Base-by-base conservation (phyloP, 2,888 invertebrate species). In the Lissonota sp. region DNA sequence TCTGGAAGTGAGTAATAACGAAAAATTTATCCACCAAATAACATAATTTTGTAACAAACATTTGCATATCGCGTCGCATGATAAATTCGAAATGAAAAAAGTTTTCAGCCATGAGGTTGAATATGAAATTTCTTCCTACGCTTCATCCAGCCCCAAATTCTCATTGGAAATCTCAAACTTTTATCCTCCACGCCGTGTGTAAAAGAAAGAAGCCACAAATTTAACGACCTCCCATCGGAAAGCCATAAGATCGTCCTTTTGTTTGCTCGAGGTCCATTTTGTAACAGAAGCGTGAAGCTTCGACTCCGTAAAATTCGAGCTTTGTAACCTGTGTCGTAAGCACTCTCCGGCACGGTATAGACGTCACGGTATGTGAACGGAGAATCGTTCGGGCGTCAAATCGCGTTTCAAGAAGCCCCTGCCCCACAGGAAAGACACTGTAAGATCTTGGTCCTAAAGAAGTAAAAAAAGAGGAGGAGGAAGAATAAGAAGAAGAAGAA, bases 1-100 rank as follows among this genome's bases (percentile, higher is more conserved):
- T 97, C 93, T 97, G 97, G 97, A 97, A 97, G 97, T 97, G 94
- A 97, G 97, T 96, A 93, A 44, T 6, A 12, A 8, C 7, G 2
- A 37, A 12, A 60, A 40, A 49, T 51, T 16, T 60, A 5, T 14
- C 6, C 12, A 14, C 53, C 14, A 14, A 53, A 53, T 6, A 12
- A 1, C 26, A 12, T 16, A 53, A 53, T 8, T 1, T 8, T 44
- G 44, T 8, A 44, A 44, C 7, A 53, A 6, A 12, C 2, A 14
- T 6, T 53, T 14, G 0, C 16, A 14, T 14, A 53, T 53, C 12
- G 6, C 53, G 6, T 4, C 26, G 16, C 16, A 6, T 53, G 12
- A 62, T 6, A 67, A 58, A 67, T 49, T 62, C n/a, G 64, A 69
- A 62, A 53, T 64, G 44, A 42, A 40, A 12, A 12, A 64, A 49